Evolutionary conservation across 2,797 vertebrate species (phyloP), one percentile per base, ranked within the genome.

Genomic region (Urosaurus nigricauda): DNA sequence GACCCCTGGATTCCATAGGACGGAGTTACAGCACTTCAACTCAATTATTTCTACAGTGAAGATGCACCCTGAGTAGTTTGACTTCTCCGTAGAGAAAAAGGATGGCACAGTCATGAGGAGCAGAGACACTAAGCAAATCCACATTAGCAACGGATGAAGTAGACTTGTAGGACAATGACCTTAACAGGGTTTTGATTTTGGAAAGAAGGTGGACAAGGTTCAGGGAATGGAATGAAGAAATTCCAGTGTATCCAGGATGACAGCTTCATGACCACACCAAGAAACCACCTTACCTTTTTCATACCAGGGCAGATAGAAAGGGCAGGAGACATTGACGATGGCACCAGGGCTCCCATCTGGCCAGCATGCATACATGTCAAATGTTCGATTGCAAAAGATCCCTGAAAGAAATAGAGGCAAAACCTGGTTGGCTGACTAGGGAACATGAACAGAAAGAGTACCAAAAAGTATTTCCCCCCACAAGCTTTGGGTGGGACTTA

Each of bases 321-420:
- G 98, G 91, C 98, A 98, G 89, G 98, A 98, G 40, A 99, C 94
- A 0, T 98, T 98, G 92, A 98, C 96, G 0, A 94, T 87, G 2
- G 96, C 95, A 88, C 98, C 98, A 0, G 98, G 98, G 40, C 92
- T 95, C 70, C 98, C 98, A 12, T 98, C 98, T 0, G 98, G 98
- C 98, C 98, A 98, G 94, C 98, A 99, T 88, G 97, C 98, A 0
- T 98, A 99, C 94, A 97, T 97, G 95, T 99, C 98, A 63, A 98
- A 99, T 0, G 98, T 98, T 89, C 98, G 96, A 94, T 98, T 98
- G 92, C 98, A 99, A 92, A 96, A 95, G 2, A 96, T 87, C 70
- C 96, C 96, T 97, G 79, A 14, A 77, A 0, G 3, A 0, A 1
- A 51, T 35, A 83, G 21, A 2, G 0, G 32, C 29, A 19, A 71